phyloP scores from a whole-genome alignment of 2,797 vertebrate genomes.

The Bufotes viridis region DNA sequence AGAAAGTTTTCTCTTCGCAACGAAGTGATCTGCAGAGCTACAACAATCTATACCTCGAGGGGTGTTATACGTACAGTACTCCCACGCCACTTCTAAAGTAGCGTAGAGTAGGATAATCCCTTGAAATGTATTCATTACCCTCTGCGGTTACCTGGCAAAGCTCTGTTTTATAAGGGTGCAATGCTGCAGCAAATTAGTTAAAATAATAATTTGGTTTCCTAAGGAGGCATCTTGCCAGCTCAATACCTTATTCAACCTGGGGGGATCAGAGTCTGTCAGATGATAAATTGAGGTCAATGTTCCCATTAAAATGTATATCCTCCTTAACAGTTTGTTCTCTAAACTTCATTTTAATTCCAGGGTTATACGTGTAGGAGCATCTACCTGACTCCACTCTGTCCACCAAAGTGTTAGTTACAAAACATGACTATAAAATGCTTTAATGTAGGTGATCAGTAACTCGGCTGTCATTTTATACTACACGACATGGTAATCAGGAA shows the following conservation, averaged over 20 bases:
- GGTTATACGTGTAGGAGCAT: neutral
- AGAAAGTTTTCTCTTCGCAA: constrained; percentile 24
- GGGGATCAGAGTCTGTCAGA: constrained; percentile 22
- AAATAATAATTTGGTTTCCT: constrained; percentile 48
- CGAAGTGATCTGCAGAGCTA: constrained; percentile 19
- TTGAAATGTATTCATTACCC: constrained; percentile 4
- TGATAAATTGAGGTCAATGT: constrained; percentile 37
- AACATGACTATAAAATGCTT: neutral
- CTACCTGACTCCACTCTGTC: neutral
- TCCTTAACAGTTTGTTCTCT: constrained; percentile 10
- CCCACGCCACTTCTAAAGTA: neutral
- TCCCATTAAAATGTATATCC: constrained; percentile 9
- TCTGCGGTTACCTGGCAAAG: constrained; percentile 21
- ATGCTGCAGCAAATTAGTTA: constrained; percentile 46
- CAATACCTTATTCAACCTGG: constrained; percentile 36
- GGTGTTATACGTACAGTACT: neutral
- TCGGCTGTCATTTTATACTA: neutral
- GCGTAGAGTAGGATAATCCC: constrained; percentile 9
- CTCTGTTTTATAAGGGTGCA: neutral
- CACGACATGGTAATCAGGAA: neutral
- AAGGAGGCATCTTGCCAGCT: constrained; percentile 11
- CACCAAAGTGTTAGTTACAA: neutral
- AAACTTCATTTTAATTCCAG: neutral
- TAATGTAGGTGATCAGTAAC: neutral
- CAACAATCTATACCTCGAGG: constrained; percentile 13